Evolutionary conservation across 1,140 invertebrate species (phyloP).

Genomic region (Habropoda laboriosa): DNA sequence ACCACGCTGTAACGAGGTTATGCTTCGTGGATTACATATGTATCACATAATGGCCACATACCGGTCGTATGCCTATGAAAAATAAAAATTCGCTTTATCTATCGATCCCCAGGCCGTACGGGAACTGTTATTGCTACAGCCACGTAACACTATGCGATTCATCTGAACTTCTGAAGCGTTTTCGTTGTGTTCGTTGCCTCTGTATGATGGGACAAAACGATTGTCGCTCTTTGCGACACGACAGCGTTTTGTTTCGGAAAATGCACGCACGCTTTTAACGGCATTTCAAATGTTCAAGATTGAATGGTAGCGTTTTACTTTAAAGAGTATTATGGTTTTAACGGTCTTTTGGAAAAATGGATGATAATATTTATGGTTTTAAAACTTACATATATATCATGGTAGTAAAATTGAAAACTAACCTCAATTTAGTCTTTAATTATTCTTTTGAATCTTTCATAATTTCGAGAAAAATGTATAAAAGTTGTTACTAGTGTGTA

Average conservation of each 20-base stretch:
- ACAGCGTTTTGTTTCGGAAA: slow-evolving; percentile 4
- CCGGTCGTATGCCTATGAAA: neutral
- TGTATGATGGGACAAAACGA: neutral
- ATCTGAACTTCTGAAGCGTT: neutral
- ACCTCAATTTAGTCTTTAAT: too few species aligned
- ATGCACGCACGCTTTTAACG: neutral
- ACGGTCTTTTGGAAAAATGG: too few species aligned
- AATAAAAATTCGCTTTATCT: slow-evolving; percentile 12
- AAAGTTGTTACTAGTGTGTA: too few species aligned
- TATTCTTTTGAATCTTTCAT: too few species aligned
- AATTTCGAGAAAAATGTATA: too few species aligned
- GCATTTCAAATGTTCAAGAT: too few species aligned
- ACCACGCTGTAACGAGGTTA: neutral
- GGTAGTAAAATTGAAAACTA: too few species aligned
- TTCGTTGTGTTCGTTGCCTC: too few species aligned
- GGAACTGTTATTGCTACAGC: neutral
- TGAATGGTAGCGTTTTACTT: too few species aligned
- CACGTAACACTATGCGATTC: slow-evolving; percentile 7
- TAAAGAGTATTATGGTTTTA: too few species aligned
- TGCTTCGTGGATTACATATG: neutral
- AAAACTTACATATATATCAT: too few species aligned
- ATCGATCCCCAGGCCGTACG: neutral
- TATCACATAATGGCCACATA: neutral
- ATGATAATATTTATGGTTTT: too few species aligned
- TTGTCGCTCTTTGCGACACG: neutral